Conservation (phyloP, 2,113 vertebrate species). For the Sialia sialis region DNA sequence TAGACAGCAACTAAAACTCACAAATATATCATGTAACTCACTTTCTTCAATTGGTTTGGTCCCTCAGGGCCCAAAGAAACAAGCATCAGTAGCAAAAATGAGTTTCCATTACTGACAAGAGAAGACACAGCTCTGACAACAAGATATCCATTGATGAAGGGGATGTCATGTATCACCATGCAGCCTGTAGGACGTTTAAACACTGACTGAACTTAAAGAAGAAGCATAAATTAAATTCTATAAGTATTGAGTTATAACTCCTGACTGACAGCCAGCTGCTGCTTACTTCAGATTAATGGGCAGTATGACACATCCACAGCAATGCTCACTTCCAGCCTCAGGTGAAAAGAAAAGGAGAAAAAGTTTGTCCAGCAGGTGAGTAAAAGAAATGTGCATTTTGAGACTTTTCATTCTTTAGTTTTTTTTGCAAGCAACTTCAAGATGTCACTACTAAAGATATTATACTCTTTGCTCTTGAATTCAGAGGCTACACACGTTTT, state of each 20-base stretch:
- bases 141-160: rapidly evolving
- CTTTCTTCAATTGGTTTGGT: neutral
- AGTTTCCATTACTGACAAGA: neutral
- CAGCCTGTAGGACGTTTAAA: neutral
- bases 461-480: neutral
- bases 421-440: neutral
- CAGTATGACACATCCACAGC: neutral
- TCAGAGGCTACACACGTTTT: neutral
- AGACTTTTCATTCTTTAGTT: neutral
- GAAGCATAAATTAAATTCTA: neutral
- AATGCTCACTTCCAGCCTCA: neutral
- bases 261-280: neutral
- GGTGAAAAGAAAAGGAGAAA: neutral
- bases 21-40: neutral
- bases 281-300: neutral
- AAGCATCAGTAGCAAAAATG: neutral
- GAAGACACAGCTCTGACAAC: neutral
- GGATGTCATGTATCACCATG: neutral
- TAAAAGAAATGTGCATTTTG: neutral
- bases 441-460: neutral
- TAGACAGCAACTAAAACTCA: neutral
- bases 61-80: neutral
- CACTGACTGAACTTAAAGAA: neutral
- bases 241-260: neutral
- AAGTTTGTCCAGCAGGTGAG: neutral